Evolutionary conservation across 23 tunicate genomes (phyloP).

Genomic region (Trididemnum nubilum): DNA sequence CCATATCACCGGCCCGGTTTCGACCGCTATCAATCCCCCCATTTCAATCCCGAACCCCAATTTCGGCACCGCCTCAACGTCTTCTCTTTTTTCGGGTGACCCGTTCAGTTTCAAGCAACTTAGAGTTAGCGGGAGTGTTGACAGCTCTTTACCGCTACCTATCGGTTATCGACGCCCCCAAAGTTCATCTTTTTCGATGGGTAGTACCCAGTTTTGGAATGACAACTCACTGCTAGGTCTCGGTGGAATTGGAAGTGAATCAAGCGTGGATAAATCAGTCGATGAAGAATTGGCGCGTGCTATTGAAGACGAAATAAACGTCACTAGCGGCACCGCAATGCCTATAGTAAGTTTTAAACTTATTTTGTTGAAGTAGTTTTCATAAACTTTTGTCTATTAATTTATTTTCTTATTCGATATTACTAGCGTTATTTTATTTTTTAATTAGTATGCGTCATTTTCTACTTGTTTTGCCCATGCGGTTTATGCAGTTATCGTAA

Average conservation of each 20-base stretch:
- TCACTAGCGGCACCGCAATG: too few relatives aligned
- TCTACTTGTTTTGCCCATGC: too few relatives aligned
- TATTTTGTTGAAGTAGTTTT: too few relatives aligned
- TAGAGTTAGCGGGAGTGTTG: not conserved
- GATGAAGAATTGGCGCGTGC: slow-evolving; percentile 66
- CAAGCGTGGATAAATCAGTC: slow-evolving; percentile 46
- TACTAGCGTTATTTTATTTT: too few relatives aligned
- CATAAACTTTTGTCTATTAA: too few relatives aligned
- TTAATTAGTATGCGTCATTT: too few relatives aligned
- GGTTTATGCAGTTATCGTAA: too few relatives aligned
- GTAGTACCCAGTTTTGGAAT: slow-evolving; percentile 3
- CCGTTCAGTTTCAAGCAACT: not conserved
- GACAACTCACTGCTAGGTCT: slow-evolving; percentile 14
- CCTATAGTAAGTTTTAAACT: slow-evolving; percentile 17
- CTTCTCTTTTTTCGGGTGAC: slow-evolving; percentile 42
- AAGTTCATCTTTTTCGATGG: slow-evolving; percentile 25
- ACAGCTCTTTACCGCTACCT: slow-evolving; percentile 44
- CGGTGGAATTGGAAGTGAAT: not conserved
- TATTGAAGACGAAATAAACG: slow-evolving; percentile 55
- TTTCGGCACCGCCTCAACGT: not conserved
- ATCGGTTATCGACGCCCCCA: slow-evolving; percentile 74
- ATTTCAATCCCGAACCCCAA: slow-evolving; percentile 12
- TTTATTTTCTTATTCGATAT: too few relatives aligned
- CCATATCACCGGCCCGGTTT: not conserved
- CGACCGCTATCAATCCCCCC: slow-evolving; percentile 18